Base-by-base conservation (phyloP, 2,113 vertebrate genomes). In the Brachypteracias leptosomus region DNA sequence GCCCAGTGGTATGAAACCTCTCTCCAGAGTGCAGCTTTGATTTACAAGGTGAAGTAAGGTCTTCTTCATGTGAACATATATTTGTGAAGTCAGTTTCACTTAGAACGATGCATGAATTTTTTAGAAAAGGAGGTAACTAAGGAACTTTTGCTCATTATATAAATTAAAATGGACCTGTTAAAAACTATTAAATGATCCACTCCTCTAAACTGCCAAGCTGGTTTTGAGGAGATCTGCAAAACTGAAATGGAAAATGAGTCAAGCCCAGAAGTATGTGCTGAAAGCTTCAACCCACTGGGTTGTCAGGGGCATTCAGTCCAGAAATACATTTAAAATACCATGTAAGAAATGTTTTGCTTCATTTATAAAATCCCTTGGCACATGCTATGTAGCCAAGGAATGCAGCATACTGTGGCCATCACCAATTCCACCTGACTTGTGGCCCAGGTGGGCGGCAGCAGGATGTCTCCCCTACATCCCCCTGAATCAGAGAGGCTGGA, bases 11-110 rank as follows among this genome's bases (percentile, higher is more conserved):
- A 92, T 79, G 88, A 93, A 97, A 79, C 75, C 92, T 91, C 95
- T 94, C 97, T 95, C 83, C 72, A 81, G 97, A 96, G 96, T 35
- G 82, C 54, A 46, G 91, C 97, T 98, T 96, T 98, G 96, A 98
- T 96, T 95, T 93, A 42, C 97, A 96, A 97, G 97, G 98, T 97
- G 96, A 97, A 96, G 76, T 94, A 65, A 97, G 95, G 86, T 93
- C 95, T 93, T 87, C 93, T 93, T 88, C 94, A 68, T 31, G 55
- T 74, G 93, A 94, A 86, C 72, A 13, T 42, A 9, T 10, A 35
- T 61, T 75, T 90, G 92, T 77, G 29, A 59, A 94, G 85, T 44
- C 63, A 94, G 58, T 55, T 57, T 73, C 78, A 46, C 66, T 74
- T 19, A 91, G 71, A 95, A 21, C 2, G 8, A 20, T 3, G 16